phyloP scores from a whole-genome alignment of 2,113 vertebrate species.

The Mixornis gularis region DNA sequence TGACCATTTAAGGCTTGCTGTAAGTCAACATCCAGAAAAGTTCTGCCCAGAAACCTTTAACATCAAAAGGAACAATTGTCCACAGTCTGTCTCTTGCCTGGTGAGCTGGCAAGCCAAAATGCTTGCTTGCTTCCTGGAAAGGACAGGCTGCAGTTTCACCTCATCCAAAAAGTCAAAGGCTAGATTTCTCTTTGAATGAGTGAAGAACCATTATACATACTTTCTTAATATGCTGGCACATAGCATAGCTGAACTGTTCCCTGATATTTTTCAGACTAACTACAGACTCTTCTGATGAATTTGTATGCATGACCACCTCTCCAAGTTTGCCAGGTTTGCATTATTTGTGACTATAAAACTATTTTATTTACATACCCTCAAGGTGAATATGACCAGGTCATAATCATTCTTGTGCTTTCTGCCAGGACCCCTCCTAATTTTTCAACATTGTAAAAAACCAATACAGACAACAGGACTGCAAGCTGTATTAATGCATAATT shows the following conservation, averaged over 20 bases:
- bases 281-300: background rate
- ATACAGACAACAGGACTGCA: background rate
- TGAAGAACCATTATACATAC: background rate
- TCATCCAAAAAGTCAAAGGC: background rate
- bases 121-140: background rate
- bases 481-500: background rate
- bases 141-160: background rate
- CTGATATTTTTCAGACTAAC: background rate
- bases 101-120: background rate
- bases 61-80: background rate
- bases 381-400: background rate
- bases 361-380: background rate
- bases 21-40: background rate
- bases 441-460: background rate
- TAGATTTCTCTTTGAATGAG: background rate
- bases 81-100: background rate
- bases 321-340: background rate
- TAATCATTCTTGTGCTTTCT: background rate
- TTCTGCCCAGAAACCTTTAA: background rate
- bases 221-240: background rate
- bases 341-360: background rate
- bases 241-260: background rate
- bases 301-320: background rate
- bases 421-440: background rate
- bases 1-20: background rate